A percentile compares a stretch with the other conserved stretches of the same genome.
Evolutionary conservation across 1,140 invertebrate species (phyloP).

Genomic region (Orius laevigatus): DNA sequence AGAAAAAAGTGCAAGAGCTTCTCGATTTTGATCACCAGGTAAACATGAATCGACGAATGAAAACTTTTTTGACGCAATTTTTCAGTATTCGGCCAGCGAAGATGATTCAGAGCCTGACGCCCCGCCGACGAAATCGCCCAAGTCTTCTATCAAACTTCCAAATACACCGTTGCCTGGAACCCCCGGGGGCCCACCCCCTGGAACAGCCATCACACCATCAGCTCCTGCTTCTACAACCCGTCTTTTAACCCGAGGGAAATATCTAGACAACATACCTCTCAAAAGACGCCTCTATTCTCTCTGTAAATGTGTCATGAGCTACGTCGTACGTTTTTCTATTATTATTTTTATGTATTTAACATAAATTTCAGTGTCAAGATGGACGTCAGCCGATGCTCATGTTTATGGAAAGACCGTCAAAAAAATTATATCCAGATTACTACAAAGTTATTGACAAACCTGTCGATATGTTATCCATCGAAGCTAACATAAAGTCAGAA

Average conservation of each 20-base stretch:
- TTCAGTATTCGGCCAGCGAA: slow-evolving; percentile 23
- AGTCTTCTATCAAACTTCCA: neutral
- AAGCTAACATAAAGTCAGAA: slow-evolving; percentile 68
- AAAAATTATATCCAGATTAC: slow-evolving; percentile 90
- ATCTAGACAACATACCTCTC: slow-evolving; percentile 43
- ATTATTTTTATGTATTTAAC: slow-evolving; percentile 5
- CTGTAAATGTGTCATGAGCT: slow-evolving; percentile 60
- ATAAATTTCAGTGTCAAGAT: slow-evolving; percentile 42
- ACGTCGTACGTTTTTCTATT: slow-evolving; percentile 39
- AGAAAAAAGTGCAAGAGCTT: slow-evolving; percentile 67
- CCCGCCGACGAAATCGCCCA: slow-evolving; percentile 9
- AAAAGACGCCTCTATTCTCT: slow-evolving; percentile 58
- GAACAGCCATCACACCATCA: slow-evolving; percentile 24
- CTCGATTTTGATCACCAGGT: slow-evolving; percentile 42
- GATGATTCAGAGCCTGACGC: slow-evolving; percentile 22
- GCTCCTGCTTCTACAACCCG: slow-evolving; percentile 30
- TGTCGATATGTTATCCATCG: slow-evolving; percentile 89
- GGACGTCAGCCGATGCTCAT: slow-evolving; percentile 73
- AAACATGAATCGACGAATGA: neutral
- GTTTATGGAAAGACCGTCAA: slow-evolving; percentile 93
- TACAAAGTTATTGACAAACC: slow-evolving; percentile 87
- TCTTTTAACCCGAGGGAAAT: slow-evolving; percentile 35
- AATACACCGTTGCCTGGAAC: neutral
- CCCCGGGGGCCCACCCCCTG: neutral
- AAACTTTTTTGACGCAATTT: neutral